These are phyloP conservation scores for Caenorhabditis remanei DNA, from an alignment of 1,140 invertebrate species.

Conservation along the genomic window DNA sequence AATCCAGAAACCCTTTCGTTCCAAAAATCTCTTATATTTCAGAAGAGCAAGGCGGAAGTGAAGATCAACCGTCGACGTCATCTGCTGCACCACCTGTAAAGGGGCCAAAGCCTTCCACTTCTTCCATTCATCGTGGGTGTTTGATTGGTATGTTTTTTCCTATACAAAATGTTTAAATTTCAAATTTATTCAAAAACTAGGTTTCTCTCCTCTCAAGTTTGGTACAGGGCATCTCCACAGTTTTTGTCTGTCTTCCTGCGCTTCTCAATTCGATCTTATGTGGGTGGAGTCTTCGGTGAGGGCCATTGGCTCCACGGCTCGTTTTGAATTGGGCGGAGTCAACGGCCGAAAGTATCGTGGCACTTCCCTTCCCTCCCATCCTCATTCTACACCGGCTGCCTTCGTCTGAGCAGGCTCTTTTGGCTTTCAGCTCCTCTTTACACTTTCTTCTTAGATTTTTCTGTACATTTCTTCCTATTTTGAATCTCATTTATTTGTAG, in stretches of 20 bases:
- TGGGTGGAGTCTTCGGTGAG: not conserved
- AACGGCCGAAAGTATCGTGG: not conserved
- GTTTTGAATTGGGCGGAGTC: constrained; percentile 21
- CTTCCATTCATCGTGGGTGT: not conserved
- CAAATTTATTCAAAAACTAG: not conserved
- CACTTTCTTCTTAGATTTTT: not conserved
- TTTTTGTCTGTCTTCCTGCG: not conserved
- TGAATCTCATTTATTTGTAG: not conserved
- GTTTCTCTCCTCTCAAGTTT: not conserved
- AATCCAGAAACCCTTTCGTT: too few relatives aligned
- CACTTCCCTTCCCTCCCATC: constrained; percentile 34
- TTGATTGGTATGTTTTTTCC: constrained; percentile 14
- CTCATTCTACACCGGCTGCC: not conserved
- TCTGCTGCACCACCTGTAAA: not conserved
- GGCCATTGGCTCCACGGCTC: not conserved
- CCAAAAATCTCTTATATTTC: not conserved
- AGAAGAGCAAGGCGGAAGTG: constrained; percentile 10
- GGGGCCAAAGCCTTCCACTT: not conserved
- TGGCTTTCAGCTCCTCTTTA: not conserved
- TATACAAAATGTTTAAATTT: not conserved
- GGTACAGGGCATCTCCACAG: not conserved
- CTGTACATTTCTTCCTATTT: not conserved
- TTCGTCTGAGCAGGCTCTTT: not conserved
- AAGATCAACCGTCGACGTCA: constrained; percentile 28
- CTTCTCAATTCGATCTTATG: not conserved